These are phyloP conservation scores for Pipra filicauda DNA, from an alignment of 2,113 vertebrate species.

Conservation along the genomic window DNA sequence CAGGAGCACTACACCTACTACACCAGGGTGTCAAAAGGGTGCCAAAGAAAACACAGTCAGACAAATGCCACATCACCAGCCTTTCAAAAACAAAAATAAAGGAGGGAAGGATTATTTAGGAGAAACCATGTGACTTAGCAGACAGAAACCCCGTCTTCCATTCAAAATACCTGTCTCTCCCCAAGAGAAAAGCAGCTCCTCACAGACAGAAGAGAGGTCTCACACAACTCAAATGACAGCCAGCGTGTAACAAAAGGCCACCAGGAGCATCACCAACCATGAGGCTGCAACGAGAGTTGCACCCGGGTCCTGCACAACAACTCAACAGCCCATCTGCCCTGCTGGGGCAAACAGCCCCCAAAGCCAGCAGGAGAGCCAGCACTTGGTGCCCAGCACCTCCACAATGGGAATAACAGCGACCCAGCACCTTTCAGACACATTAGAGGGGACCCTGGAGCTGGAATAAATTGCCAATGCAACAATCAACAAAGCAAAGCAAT, in stretches of 20 bases:
- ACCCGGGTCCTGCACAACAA: neutral
- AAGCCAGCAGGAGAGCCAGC: neutral
- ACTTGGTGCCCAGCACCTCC: neutral
- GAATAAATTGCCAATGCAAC: neutral
- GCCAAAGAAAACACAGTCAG: neutral
- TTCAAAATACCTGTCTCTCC: neutral
- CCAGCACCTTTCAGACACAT: neutral
- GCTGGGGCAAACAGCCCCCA: neutral
- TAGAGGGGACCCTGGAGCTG: neutral
- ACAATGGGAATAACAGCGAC: rapidly evolving
- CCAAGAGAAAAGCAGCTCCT: neutral
- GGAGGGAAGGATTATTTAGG: neutral
- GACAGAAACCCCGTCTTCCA: neutral
- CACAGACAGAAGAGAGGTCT: neutral
- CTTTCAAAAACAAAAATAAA: neutral
- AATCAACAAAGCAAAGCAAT: neutral
- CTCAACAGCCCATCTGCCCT: neutral
- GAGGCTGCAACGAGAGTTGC: neutral
- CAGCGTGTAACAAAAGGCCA: neutral
- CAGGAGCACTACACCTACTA: neutral
- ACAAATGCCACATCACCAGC: neutral
- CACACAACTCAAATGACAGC: neutral
- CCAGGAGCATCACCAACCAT: neutral
- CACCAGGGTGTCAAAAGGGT: neutral
- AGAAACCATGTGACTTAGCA: neutral